phyloP scores from a whole-genome alignment of 1,140 invertebrate genomes.

The Hyles euphorbiae region DNA sequence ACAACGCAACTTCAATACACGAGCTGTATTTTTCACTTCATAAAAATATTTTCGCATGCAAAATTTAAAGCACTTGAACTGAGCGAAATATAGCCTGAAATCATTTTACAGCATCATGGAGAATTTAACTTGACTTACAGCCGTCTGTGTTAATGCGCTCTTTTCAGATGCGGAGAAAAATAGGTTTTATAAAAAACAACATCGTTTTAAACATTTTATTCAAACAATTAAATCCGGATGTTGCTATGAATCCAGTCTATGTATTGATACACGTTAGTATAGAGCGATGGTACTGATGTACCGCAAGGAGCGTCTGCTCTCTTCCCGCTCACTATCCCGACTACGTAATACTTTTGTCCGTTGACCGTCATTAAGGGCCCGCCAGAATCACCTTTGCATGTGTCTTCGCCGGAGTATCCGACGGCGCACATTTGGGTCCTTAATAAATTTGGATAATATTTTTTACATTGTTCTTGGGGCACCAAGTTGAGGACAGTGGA shows the following conservation, averaged over 20 bases:
- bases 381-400: conserved; percentile 62
- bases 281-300: conserved; percentile 53
- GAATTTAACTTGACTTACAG: conserved; percentile 12
- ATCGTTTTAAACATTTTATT: not conserved
- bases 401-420: conserved; percentile 52
- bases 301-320: conserved; percentile 55
- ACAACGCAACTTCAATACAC: conserved; percentile 21
- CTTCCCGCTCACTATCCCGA: conserved; percentile 61
- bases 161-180: not conserved
- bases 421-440: conserved; percentile 50
- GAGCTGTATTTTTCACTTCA: conserved; percentile 24
- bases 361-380: conserved; percentile 61
- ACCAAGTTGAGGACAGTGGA: conserved; percentile 54
- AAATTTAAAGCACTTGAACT: conserved; percentile 17
- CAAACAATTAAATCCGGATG: conserved; percentile 32
- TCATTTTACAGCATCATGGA: conserved; percentile 13
- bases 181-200: not conserved
- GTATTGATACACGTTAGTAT: conserved; percentile 60
- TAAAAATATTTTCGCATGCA: conserved; percentile 28
- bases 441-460: conserved; percentile 39
- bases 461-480: conserved; percentile 37
- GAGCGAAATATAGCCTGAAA: conserved; percentile 12
- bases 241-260: conserved; percentile 49
- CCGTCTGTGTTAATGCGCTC: not conserved
- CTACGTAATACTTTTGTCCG: conserved; percentile 44